phyloP scores from a whole-genome alignment of 2,888 invertebrate species.

The Glaucopsyche alexis region DNA sequence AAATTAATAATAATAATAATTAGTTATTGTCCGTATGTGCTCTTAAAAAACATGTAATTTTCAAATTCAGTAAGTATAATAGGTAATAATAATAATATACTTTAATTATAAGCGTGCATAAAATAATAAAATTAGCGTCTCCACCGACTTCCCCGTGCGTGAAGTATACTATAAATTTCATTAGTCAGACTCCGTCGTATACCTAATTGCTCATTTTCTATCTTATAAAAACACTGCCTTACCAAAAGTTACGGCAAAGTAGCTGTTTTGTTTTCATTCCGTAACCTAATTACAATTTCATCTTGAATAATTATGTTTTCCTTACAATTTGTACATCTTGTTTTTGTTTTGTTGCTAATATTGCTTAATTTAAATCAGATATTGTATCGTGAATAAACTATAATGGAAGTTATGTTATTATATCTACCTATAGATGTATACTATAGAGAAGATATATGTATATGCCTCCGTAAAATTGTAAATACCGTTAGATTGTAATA shows the following conservation, averaged over 20 bases:
- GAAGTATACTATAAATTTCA: constrained; percentile 77
- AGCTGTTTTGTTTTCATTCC: constrained; percentile 23
- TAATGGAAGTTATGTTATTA: too few relatives aligned
- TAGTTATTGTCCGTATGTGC: too few relatives aligned
- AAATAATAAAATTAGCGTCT: constrained; percentile 39
- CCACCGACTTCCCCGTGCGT: constrained; percentile 51
- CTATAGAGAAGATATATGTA: too few relatives aligned
- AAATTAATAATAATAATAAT: too few relatives aligned
- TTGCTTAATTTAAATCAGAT: neutral
- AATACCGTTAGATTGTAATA: too few relatives aligned
- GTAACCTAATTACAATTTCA: constrained; percentile 11
- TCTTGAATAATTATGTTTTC: neutral
- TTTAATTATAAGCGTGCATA: neutral
- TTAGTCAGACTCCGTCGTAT: constrained; percentile 74
- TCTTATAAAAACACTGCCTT: constrained; percentile 27
- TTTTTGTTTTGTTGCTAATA: neutral
- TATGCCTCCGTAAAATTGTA: too few relatives aligned
- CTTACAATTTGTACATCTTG: neutral
- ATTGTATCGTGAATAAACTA: too few relatives aligned
- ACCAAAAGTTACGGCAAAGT: constrained; percentile 23
- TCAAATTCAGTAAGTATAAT: too few relatives aligned
- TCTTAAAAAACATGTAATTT: too few relatives aligned
- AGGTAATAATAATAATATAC: neutral
- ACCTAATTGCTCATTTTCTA: constrained; percentile 76
- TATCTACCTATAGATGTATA: too few relatives aligned